Conservation (phyloP, 2,113 vertebrate genomes). For the Hemichromis elongatus region DNA sequence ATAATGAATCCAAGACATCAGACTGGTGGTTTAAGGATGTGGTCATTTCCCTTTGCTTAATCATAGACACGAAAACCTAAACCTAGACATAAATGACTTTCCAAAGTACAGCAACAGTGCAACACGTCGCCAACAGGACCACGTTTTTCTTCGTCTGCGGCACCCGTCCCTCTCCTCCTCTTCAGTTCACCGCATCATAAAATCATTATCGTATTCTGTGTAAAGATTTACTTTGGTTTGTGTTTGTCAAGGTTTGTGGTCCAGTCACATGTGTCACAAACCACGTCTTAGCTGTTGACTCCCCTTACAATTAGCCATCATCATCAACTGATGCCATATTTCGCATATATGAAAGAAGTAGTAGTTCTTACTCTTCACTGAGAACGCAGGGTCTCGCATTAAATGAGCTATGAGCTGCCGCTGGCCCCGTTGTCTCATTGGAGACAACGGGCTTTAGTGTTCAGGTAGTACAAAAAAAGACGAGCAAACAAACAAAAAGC, state of each 20-base stretch:
- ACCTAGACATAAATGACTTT: not conserved
- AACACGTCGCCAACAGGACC: not conserved
- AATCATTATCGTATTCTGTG: not conserved
- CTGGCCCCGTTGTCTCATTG: rapidly evolving
- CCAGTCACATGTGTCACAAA: not conserved
- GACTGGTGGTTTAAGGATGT: not conserved
- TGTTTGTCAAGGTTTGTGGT: not conserved
- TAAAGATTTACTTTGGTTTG: not conserved
- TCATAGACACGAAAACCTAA: not conserved
- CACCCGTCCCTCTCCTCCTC: not conserved
- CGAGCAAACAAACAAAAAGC: not conserved
- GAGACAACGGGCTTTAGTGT: not conserved
- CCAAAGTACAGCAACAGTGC: rapidly evolving
- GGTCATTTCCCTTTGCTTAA: not conserved
- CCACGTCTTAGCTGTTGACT: rapidly evolving
- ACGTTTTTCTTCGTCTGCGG: not conserved
- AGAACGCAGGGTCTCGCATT: rapidly evolving
- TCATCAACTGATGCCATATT: not conserved
- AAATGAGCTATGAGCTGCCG: not conserved
- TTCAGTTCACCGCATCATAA: not conserved
- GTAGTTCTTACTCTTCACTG: rapidly evolving
- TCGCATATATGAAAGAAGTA: rapidly evolving
- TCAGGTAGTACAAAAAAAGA: not conserved
- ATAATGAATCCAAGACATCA: not conserved
- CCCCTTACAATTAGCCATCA: rapidly evolving